Percentiles rank a stretch among this genome's conserved stretches.
Conservation (phyloP, 37 sponge, comb jelly and placozoan genomes). For the Haliclona indistincta region DNA sequence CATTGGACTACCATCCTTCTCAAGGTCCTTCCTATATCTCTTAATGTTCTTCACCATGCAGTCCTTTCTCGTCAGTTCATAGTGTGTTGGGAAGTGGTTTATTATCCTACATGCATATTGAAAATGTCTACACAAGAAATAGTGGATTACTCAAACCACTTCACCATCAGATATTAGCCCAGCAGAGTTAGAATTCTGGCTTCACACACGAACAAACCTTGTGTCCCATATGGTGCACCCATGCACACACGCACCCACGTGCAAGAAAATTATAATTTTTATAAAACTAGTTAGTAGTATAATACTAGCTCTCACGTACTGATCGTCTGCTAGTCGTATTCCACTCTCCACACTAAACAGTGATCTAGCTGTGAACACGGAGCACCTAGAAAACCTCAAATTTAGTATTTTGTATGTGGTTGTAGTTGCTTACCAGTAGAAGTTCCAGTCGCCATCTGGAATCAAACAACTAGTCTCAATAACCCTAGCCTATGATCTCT, state of each 20-base stretch:
- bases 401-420: background rate
- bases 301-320: slow-evolving; percentile 44
- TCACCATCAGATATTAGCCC: too few species aligned
- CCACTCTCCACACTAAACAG: slow-evolving; percentile 94
- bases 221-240: background rate
- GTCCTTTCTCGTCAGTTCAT: slow-evolving; percentile 96
- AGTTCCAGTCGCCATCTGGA: slow-evolving; percentile 96
- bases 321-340: slow-evolving; percentile 88
- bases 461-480: background rate
- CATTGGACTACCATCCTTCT: slow-evolving; percentile 88
- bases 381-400: slow-evolving; percentile 52
- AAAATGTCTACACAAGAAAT: background rate
- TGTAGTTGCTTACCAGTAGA: slow-evolving; percentile 81
- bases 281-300: background rate
- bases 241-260: background rate
- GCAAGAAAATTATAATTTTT: background rate
- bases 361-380: slow-evolving; percentile 79
- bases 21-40: slow-evolving; percentile 94
- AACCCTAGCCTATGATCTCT: background rate
- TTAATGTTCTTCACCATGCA: slow-evolving; percentile 94
- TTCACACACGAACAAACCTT: background rate
- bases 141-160: too few species aligned
- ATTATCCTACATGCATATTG: slow-evolving; percentile 52
- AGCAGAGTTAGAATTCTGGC: background rate
- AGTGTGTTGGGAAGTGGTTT: slow-evolving; percentile 96